These are phyloP conservation scores for Sebastes oblongus DNA, from an alignment of 2,797 vertebrate species.

Conservation along the genomic window DNA sequence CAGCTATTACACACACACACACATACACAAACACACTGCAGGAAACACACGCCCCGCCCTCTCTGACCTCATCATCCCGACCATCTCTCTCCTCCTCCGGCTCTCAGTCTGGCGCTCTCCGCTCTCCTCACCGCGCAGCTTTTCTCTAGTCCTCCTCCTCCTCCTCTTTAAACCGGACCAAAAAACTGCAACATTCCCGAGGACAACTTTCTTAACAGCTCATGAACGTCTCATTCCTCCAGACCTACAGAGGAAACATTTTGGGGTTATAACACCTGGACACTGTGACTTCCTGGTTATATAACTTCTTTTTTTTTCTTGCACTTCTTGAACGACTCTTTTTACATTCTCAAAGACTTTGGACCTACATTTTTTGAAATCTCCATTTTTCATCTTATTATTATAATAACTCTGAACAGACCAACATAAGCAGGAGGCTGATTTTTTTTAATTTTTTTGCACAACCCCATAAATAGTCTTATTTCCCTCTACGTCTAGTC, in stretches of 20 bases:
- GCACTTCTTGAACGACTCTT: slow-evolving; percentile 66
- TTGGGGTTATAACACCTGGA: slow-evolving; percentile 54
- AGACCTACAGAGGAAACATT: slow-evolving; percentile 32
- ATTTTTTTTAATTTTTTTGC: slow-evolving; percentile 7
- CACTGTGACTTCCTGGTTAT: slow-evolving; percentile 50
- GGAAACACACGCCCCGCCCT: slow-evolving; percentile 67
- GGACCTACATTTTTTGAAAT: slow-evolving; percentile 24
- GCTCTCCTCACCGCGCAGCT: slow-evolving; percentile 60
- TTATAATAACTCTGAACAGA: background rate
- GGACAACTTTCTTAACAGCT: slow-evolving; percentile 50
- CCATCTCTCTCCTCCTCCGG: slow-evolving; percentile 54
- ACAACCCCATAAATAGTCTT: slow-evolving; percentile 36
- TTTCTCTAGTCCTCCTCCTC: slow-evolving; percentile 36
- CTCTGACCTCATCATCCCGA: slow-evolving; percentile 69
- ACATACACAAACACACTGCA: background rate
- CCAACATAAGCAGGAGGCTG: slow-evolving; percentile 12
- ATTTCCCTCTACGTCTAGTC: slow-evolving; percentile 27
- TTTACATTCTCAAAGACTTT: slow-evolving; percentile 63
- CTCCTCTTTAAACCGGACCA: slow-evolving; percentile 63
- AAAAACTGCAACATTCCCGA: slow-evolving; percentile 69
- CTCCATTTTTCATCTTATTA: background rate
- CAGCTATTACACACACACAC: slow-evolving; percentile 11
- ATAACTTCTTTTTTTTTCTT: slow-evolving; percentile 58
- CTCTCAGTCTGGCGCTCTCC: slow-evolving; percentile 58
- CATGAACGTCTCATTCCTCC: slow-evolving; percentile 40